Evolutionary conservation across 1,140 invertebrate species (phyloP), one percentile per base, ranked within the genome.

Genomic region (Pseudomyrmex pallidus): DNA sequence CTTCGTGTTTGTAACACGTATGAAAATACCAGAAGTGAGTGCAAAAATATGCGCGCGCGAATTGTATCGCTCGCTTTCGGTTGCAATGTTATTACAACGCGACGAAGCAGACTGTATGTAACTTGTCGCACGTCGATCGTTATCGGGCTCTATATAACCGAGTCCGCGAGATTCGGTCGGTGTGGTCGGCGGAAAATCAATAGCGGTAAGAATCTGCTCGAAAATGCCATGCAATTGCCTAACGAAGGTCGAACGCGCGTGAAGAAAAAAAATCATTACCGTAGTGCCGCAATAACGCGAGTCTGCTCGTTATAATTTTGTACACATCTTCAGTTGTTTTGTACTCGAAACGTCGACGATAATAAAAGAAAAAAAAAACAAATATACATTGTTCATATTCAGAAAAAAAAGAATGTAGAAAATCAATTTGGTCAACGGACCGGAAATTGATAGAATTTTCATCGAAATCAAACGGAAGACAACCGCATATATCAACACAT

Each of bases 151-250:
- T 12, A 67, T 17, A 12, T 17, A 68, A 46, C 13, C 13, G 20
- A 54, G 54, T n/a, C 54, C 54, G 25, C n/a, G 57, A 59, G 66
- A 80, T 80, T 80, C 46, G 66, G 54, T 15, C 35, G 44, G 17
- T 46, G 15, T 46, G 15, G 76, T 57, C 61, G 17, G 13, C 54
- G 35, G 9, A 35, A 48, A 44, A 80, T 80, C 64, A 54, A 80
- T 80, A 80, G 22, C 54, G 5, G 2, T 15, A 25, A 15, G 48
- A 80, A 80, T 80, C 64, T 57, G 7, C 76, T 80, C 10, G 44
- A 68, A 70, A 44, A 8, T 52, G 12, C 20, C 5, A 22, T n/a
- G 52, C 7, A 9, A 22, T 3, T 10, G 63, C 59, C 1, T 17
- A 70, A 70, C 50, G 25, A 77, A 77, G 54, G 44, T 80, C 54